phyloP scores from a whole-genome alignment of 2,888 invertebrate species.

The Spilosoma lubricipeda region DNA sequence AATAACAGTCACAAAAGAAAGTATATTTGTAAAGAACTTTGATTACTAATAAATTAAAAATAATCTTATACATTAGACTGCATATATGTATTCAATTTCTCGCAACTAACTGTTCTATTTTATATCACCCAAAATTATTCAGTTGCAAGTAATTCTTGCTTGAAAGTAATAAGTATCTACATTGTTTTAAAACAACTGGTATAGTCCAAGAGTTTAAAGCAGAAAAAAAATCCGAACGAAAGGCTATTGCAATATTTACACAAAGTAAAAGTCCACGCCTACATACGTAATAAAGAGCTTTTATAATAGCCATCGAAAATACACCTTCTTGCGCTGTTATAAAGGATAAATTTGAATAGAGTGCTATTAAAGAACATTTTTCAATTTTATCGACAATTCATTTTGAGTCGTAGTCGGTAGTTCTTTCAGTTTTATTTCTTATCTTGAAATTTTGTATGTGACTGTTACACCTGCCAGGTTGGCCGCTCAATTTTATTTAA shows the following conservation, averaged over 20 bases:
- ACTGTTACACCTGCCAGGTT: background rate
- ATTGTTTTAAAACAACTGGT: background rate
- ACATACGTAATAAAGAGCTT: conserved; percentile 3
- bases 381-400: background rate
- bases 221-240: conserved; percentile 16
- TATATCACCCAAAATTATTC: background rate
- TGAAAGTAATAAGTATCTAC: background rate
- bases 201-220: conserved; percentile 15
- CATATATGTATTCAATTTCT: no score
- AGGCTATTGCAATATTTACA: conserved; percentile 7
- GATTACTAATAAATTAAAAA: no score
- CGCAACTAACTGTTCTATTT: background rate
- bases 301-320: background rate
- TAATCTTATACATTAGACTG: no score
- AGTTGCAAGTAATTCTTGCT: background rate
- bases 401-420: background rate
- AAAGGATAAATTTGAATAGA: background rate
- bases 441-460: background rate
- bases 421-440: conserved; percentile 1
- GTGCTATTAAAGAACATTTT: background rate
- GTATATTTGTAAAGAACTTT: background rate
- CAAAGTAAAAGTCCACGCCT: conserved; percentile 1
- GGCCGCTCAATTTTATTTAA: background rate
- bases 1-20: background rate
- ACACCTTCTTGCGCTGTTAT: conserved; percentile 1